Base-by-base conservation (phyloP, 2,888 invertebrate species). In the Pollenia amentaria region DNA sequence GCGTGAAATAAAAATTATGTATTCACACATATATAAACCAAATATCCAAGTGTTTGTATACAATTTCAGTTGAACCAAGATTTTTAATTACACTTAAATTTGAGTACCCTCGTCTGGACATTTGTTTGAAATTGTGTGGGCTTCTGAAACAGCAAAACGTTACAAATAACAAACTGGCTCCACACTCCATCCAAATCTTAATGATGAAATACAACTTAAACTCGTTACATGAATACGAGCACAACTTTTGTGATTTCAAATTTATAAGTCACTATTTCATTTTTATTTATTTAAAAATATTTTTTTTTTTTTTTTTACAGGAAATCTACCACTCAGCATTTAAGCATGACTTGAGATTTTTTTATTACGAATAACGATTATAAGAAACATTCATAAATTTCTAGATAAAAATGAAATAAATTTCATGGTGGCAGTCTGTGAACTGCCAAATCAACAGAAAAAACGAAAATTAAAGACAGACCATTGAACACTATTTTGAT, bases 121-220 rank as follows among this genome's bases (percentile, higher is more conserved):
- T 44, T 55, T 60, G 11, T 53, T 67, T 65, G 4, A 70, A 57
- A 51, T 73, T 78, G 78, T 62, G 84, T 84, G 77, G 80, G 80
- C 57, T 77, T 51, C 62, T 70, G 42, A 46, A 44, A 6, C 42
- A 57, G 48, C 29, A 65, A 42, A 53, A 40, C 21, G 16, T 65
- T 62, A 51, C 79, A 51, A 9, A 4, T 46, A 69, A 44, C 53
- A 38, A 72, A 79, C 51, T 60, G 70, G 38, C 65, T 53, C 48
- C 29, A 48, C 38, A 60, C 69, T 81, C 42, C 42, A 79, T 81
- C 42, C 42, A 79, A 62, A 86, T 73, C 60, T 76, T 80, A 79
- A 84, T 80, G 77, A 84, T 77, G 80, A 87, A 84, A 84, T 87
- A 85, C 70, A 11, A 64, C 65, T 55, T 38, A 53, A 67, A 73